These are phyloP conservation scores for Rhinophrynus dorsalis DNA, from an alignment of 2,797 vertebrate genomes.

Conservation along the genomic window DNA sequence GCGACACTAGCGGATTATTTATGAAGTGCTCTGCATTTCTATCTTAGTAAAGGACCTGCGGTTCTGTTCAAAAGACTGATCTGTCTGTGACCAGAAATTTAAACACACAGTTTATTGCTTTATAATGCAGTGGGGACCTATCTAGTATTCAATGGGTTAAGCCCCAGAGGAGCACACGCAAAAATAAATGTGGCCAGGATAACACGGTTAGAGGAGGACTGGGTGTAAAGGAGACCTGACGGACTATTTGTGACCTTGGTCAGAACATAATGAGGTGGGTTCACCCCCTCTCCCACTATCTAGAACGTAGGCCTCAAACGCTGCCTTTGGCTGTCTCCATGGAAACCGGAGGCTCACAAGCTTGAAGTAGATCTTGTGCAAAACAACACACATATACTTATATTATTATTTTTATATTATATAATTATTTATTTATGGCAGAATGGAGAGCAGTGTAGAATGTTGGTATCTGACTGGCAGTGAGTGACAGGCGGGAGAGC, in stretches of 20 bases:
- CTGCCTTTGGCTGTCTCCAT: slow-evolving; percentile 7
- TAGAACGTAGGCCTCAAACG: background rate
- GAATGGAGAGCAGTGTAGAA: background rate
- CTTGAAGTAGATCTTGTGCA: background rate
- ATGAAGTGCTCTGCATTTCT: too few relatives aligned
- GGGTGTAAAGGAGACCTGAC: background rate
- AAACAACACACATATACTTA: too few relatives aligned
- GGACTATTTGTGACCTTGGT: background rate
- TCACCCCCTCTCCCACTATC: background rate
- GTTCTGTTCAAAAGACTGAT: too few relatives aligned
- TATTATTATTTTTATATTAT: too few relatives aligned
- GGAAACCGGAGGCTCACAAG: slow-evolving; percentile 16
- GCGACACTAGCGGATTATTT: too few relatives aligned
- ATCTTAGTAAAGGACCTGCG: too few relatives aligned
- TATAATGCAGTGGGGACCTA: too few relatives aligned
- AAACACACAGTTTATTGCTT: too few relatives aligned
- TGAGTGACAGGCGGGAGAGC: background rate
- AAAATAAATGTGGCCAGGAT: background rate
- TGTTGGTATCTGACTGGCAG: background rate
- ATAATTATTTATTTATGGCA: too few relatives aligned
- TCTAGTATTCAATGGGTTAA: too few relatives aligned
- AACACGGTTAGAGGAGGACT: background rate
- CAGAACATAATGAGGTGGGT: slow-evolving; percentile 11
- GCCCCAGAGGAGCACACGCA: too few relatives aligned
- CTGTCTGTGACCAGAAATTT: too few relatives aligned